Percentiles rank a stretch among this genome's conserved stretches.
phyloP scores from a whole-genome alignment of 2,113 vertebrate genomes.

The Melanerpes formicivorus region DNA sequence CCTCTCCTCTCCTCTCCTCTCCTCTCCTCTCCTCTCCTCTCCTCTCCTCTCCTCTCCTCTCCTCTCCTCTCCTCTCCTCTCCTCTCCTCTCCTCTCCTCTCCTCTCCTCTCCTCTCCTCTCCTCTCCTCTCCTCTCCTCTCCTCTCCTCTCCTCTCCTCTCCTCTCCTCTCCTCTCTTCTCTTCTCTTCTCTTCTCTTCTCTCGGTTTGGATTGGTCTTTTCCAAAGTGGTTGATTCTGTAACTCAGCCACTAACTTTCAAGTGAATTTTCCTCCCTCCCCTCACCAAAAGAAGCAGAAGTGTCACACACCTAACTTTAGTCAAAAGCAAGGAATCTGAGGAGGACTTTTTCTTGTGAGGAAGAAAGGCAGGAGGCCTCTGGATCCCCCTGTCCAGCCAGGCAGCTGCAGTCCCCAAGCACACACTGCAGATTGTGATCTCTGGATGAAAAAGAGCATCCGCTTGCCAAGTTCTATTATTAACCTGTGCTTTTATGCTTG shows the following conservation, averaged over 20 bases:
- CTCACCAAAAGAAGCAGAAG: background rate
- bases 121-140: too few relatives aligned
- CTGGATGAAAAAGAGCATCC: slow-evolving; percentile 39
- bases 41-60: too few relatives aligned
- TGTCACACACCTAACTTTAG: background rate
- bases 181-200: too few relatives aligned
- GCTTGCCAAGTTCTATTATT: slow-evolving; percentile 21
- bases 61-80: too few relatives aligned
- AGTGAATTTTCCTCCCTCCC: background rate
- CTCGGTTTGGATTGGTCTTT: too few relatives aligned
- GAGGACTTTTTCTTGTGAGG: background rate
- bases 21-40: too few relatives aligned
- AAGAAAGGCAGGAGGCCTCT: background rate
- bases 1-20: too few relatives aligned
- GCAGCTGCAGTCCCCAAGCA: background rate
- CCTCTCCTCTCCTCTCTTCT: too few relatives aligned
- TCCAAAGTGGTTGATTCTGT: too few relatives aligned
- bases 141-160: too few relatives aligned
- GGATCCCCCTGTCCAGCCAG: background rate
- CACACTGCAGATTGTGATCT: slow-evolving; percentile 10
- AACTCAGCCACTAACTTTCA: background rate
- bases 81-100: too few relatives aligned
- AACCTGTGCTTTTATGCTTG: background rate
- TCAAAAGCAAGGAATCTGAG: background rate
- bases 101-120: too few relatives aligned